Evolutionary conservation across 2,797 vertebrate species (phyloP), one percentile per base, ranked within the genome.

Genomic region (Hydrolagus colliei): DNA sequence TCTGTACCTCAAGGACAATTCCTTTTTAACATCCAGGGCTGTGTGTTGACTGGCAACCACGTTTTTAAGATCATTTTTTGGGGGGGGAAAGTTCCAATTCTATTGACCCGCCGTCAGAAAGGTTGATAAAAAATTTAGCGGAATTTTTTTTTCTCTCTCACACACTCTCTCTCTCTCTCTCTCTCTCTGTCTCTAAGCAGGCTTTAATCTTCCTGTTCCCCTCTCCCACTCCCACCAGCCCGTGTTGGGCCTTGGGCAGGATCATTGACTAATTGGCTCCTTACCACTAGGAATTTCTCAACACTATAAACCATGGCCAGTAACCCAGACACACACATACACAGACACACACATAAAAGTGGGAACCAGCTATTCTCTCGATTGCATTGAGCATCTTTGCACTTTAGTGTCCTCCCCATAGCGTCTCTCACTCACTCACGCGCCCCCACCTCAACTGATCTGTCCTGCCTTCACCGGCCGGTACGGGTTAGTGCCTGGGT

Each of bases 341-440:
- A 80, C 11, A 9, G 18, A 32, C 67, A 14, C 12, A 79, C 65
- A 62, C 27, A 68, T 62, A 41, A 35, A 35, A 84, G 78, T 16
- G 63, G 62, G 62, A 52, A 84, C 63, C 79, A 84, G 79, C 79
- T 11, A 71, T 41, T 84, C 79, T 84, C 79, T 67, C 27, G 71
- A 32, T 84, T 20, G 62, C 79, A 84, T 84, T 84, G 65, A 84
- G 79, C 79, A 10, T 52, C 32, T 67, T 68, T 84, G 79, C 79
- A 84, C 79, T 84, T 84, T 84, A 84, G 65, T 84, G 65, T 84
- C 71, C 79, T 35, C 62, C 79, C 41, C 41, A 6, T 52, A 52
- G 41, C 41, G 6, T 6, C 41, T 3, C 41, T 52, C 41, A 52
- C 41, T 52, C 41, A 3, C 6, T 52, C 6, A 6, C 2, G n/a